Percentiles rank a stretch among this genome's conserved stretches.
Conservation (phyloP, 1,140 invertebrate species). For the Apocrypta bakeri region DNA sequence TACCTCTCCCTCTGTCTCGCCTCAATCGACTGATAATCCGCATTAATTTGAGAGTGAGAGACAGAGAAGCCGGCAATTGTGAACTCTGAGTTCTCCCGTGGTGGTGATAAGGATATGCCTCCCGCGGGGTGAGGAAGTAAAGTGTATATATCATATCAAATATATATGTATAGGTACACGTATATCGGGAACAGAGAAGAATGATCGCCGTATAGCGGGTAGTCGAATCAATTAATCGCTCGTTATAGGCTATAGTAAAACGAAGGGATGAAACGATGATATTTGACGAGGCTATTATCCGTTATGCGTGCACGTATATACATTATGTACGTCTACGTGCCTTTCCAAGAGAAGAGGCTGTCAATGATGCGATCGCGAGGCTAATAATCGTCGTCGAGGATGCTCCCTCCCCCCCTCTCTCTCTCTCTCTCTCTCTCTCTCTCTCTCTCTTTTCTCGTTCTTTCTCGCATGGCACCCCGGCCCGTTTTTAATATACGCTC, state of each 20-base stretch:
- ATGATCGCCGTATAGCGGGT: too few relatives aligned
- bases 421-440: too few relatives aligned
- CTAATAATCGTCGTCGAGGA: too few relatives aligned
- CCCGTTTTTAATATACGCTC: conserved; percentile 1
- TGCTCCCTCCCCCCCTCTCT: too few relatives aligned
- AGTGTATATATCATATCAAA: too few relatives aligned
- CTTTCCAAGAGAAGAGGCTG: too few relatives aligned
- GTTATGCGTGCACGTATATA: neutral
- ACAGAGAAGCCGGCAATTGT: neutral
- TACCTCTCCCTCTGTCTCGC: too few relatives aligned
- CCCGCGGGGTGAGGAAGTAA: neutral
- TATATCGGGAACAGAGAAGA: neutral
- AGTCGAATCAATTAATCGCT: neutral
- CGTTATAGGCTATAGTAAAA: neutral
- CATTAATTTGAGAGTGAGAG: neutral
- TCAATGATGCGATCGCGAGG: too few relatives aligned
- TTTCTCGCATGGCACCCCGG: neutral
- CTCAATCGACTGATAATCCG: neutral
- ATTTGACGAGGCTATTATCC: neutral
- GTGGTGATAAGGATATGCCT: neutral
- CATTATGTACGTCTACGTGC: too few relatives aligned
- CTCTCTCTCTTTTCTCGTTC: too few relatives aligned
- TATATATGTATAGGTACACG: too few relatives aligned
- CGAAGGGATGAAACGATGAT: neutral
- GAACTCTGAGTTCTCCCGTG: neutral